These are phyloP conservation scores for Danaus melanippus DNA, from an alignment of 1,140 invertebrate species.

Conservation along the genomic window DNA sequence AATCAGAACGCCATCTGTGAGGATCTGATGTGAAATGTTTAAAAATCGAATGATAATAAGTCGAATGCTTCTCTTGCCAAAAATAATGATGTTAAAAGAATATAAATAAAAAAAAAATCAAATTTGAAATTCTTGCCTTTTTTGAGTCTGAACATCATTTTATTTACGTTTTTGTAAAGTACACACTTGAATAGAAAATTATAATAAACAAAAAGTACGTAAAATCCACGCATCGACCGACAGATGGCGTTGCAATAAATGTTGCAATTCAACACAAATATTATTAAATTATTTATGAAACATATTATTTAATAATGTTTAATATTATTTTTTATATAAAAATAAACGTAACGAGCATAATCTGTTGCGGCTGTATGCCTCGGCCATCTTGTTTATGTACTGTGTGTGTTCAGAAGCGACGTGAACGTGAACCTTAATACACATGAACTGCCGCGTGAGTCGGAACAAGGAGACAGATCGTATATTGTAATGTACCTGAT, in stretches of 20 bases:
- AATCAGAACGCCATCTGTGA: too few relatives aligned
- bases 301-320: slow-evolving; percentile 6
- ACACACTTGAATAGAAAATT: too few relatives aligned
- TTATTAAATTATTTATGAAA: slow-evolving; percentile 5
- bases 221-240: neutral
- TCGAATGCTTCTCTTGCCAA: too few relatives aligned
- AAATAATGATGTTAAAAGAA: too few relatives aligned
- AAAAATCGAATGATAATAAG: too few relatives aligned
- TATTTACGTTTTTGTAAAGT: too few relatives aligned
- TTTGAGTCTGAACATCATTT: slow-evolving; percentile 11
- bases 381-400: slow-evolving; percentile 45
- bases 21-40: too few relatives aligned
- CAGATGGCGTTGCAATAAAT: slow-evolving; percentile 14
- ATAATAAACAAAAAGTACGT: too few relatives aligned
- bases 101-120: too few relatives aligned
- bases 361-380: slow-evolving; percentile 24
- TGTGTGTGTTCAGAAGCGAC: slow-evolving; percentile 54
- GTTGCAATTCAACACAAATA: slow-evolving; percentile 7
- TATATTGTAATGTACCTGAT: slow-evolving; percentile 62
- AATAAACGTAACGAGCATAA: too few relatives aligned
- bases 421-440: slow-evolving; percentile 29
- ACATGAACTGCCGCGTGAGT: slow-evolving; percentile 33
- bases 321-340: slow-evolving; percentile 20
- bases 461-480: slow-evolving; percentile 32
- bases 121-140: slow-evolving; percentile 11